Conservation (phyloP, 1,140 invertebrate genomes). For the Akabosia matsudoensis region DNA sequence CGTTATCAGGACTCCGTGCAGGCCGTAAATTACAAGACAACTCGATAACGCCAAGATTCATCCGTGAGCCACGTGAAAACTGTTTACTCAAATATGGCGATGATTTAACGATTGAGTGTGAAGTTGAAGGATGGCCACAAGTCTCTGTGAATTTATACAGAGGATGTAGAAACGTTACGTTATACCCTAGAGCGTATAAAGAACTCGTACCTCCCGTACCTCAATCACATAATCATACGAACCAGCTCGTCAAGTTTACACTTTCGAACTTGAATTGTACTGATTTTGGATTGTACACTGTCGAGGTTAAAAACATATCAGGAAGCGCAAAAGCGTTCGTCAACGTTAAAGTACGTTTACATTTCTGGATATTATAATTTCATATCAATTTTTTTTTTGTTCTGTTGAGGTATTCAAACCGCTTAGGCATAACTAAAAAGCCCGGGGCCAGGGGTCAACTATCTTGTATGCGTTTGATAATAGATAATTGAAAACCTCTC, state of each 20-base stretch:
- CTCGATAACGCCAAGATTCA: not conserved
- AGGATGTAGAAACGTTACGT: conserved; percentile 75
- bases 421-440: no score
- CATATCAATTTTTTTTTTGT: no score
- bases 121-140: conserved; percentile 25
- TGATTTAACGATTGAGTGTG: conserved; percentile 1
- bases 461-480: no score
- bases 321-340: conserved; percentile 81
- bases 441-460: no score
- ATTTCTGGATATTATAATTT: no score
- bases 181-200: conserved; percentile 69
- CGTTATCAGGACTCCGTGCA: not conserved
- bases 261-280: conserved; percentile 76
- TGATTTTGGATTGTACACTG: conserved; percentile 91
- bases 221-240: not conserved
- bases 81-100: not conserved
- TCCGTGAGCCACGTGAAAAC: conserved; percentile 9
- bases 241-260: conserved; percentile 77
- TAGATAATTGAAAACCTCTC: no score
- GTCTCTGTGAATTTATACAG: conserved; percentile 53
- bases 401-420: no score
- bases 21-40: not conserved
- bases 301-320: conserved; percentile 83
- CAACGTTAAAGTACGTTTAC: conserved; percentile 72
- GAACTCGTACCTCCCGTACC: conserved; percentile 64